phyloP scores from a whole-genome alignment of 1,140 invertebrate genomes.

The Caenorhabditis remanei region DNA sequence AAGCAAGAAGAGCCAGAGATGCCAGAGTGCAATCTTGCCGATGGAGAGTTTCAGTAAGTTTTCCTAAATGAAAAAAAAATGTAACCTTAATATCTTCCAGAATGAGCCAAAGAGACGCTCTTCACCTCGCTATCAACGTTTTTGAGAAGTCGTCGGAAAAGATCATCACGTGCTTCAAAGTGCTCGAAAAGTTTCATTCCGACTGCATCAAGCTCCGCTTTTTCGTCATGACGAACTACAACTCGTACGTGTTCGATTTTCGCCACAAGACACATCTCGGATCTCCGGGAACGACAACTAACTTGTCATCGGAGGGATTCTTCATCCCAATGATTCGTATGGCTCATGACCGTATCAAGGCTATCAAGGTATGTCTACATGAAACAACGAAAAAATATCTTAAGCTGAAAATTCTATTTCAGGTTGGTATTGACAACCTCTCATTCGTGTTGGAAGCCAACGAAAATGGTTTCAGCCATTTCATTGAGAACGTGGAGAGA shows the following conservation, averaged over 20 bases:
- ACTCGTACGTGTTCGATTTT: neutral
- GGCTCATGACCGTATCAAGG: neutral
- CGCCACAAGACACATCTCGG: neutral
- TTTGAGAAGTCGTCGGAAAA: constrained; percentile 1
- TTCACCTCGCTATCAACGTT: constrained; percentile 1
- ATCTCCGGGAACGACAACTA: neutral
- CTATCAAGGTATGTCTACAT: neutral
- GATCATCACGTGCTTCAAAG: constrained; percentile 1
- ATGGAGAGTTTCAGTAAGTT: constrained; percentile 31
- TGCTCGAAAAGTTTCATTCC: constrained; percentile 6
- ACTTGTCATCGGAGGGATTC: constrained; percentile 5
- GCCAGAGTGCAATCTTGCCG: neutral
- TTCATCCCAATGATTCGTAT: constrained; percentile 4
- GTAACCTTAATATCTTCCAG: neutral
- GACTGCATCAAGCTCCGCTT: neutral
- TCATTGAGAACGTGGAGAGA: neutral
- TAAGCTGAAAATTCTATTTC: no score
- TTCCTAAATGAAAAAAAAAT: no score
- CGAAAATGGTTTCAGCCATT: neutral
- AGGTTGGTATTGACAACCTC: constrained; percentile 1
- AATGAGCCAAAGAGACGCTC: constrained; percentile 20
- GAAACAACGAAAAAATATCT: no score
- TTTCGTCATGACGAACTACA: constrained; percentile 5
- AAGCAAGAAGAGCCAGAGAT: neutral
- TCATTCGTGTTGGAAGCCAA: neutral